Conservation (phyloP, 2,888 invertebrate genomes). For the Pyrrhosoma nymphula region DNA sequence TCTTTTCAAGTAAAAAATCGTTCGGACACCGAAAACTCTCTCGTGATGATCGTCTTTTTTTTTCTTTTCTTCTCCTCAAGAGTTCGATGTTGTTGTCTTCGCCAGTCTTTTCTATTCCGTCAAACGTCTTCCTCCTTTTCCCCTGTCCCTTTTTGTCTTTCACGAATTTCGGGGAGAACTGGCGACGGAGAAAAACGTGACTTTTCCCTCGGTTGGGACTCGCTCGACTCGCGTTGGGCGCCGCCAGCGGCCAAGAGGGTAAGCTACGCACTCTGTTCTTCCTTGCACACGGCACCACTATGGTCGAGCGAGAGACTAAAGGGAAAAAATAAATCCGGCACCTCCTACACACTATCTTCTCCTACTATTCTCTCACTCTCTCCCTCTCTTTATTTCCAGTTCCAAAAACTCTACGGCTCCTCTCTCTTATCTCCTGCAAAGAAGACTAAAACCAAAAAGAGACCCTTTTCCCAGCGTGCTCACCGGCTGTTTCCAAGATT, state of each 20-base stretch:
- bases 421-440: neutral
- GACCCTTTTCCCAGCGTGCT: neutral
- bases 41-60: neutral
- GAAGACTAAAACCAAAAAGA: neutral
- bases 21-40: slow-evolving; percentile 38
- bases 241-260: neutral
- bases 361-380: neutral
- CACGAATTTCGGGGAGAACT: neutral
- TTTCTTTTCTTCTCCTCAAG: neutral
- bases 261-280: neutral
- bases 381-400: neutral
- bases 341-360: neutral
- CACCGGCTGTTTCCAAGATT: neutral
- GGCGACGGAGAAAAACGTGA: neutral
- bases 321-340: neutral
- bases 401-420: neutral
- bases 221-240: neutral
- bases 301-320: slow-evolving; percentile 4
- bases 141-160: neutral
- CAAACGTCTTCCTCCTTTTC: too few species aligned
- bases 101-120: neutral
- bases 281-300: neutral
- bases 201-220: neutral
- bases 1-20: neutral
- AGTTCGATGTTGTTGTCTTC: slow-evolving; percentile 1